Evolutionary conservation across 2,797 vertebrate species (phyloP), one percentile per base, ranked within the genome.

Genomic region (Malacoctenus gilli): DNA sequence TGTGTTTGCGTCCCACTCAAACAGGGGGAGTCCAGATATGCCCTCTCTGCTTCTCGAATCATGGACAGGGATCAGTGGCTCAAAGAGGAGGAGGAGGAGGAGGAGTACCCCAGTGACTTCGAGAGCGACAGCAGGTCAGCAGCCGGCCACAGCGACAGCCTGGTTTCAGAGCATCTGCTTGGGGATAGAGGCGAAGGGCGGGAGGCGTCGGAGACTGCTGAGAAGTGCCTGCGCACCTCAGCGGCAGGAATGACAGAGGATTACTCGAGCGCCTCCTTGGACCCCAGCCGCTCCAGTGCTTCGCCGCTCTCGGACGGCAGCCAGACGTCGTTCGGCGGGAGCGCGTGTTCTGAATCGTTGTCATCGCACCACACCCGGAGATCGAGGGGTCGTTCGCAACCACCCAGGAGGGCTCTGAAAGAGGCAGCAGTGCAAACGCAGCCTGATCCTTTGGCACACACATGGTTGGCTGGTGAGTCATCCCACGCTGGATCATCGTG

Each of bases 341-440:
- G 42, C 21, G 18, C 40, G 12, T 19, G 30, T 21, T 75, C 60
- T 10, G 68, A 40, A 7, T 76, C 69, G 1, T 83, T 83, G 4
- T 19, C 25, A n/a, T n/a, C n/a, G n/a, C n/a, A n/a, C 1, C 13
- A 13, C 18, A 18, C 44, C 11, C 5, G 1, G 5, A 53, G 12
- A n/a, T 72, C 12, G 12, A n/a, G n/a, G n/a, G n/a, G n/a, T n/a
- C n/a, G n/a, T n/a, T n/a, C n/a, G n/a, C n/a, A n/a, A n/a, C n/a
- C 32, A 11, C 1, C 11, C 11, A 22, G 49, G n/a, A 75, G 23
- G 41, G 3, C 12, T 0, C 52, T 91, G 10, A 95, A 66, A 63
- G 94, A 97, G 0, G 79, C 62, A 0, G 92, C 89, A 0, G 92
- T 91, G 3, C 95, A 96, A 89, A 95, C 96, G 0, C 79, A 71